phyloP scores from a whole-genome alignment of 2,888 invertebrate species.

The Patella depressa region DNA sequence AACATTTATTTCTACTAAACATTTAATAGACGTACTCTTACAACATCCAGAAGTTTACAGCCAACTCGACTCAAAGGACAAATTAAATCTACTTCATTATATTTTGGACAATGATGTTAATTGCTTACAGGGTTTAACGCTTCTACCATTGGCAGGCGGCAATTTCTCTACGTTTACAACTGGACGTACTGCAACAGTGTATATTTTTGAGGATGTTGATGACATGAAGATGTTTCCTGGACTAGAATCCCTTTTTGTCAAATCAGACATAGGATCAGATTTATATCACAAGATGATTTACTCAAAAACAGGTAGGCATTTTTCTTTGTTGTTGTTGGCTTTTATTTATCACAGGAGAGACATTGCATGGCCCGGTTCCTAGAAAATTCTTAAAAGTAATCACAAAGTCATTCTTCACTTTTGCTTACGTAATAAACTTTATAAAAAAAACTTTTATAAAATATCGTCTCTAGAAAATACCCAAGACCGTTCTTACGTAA shows the following conservation, averaged over 20 bases:
- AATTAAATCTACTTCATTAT: slow-evolving; percentile 16
- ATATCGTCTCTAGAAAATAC: too few relatives aligned
- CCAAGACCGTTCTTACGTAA: too few relatives aligned
- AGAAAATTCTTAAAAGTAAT: too few relatives aligned
- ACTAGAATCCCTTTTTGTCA: not conserved
- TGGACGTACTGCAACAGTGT: slow-evolving; percentile 6
- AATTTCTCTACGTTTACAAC: slow-evolving; percentile 9
- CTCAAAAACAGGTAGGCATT: too few relatives aligned
- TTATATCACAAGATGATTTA: too few relatives aligned
- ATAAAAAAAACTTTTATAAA: too few relatives aligned
- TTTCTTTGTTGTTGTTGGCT: not conserved
- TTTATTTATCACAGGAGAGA: not conserved
- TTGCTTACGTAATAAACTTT: too few relatives aligned
- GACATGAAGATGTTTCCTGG: slow-evolving; percentile 20
- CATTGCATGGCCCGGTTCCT: too few relatives aligned
- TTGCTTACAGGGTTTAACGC: not conserved
- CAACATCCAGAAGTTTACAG: not conserved
- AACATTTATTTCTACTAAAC: not conserved
- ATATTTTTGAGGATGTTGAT: not conserved
- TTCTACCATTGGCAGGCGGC: slow-evolving; percentile 19
- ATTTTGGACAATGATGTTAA: not conserved
- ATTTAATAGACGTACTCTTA: not conserved
- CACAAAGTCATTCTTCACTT: not conserved
- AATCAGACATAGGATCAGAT: too few relatives aligned
- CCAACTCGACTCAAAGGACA: not conserved